Evolutionary conservation across 2,888 invertebrate species (phyloP).

Genomic region (Prenolepis imparis): DNA sequence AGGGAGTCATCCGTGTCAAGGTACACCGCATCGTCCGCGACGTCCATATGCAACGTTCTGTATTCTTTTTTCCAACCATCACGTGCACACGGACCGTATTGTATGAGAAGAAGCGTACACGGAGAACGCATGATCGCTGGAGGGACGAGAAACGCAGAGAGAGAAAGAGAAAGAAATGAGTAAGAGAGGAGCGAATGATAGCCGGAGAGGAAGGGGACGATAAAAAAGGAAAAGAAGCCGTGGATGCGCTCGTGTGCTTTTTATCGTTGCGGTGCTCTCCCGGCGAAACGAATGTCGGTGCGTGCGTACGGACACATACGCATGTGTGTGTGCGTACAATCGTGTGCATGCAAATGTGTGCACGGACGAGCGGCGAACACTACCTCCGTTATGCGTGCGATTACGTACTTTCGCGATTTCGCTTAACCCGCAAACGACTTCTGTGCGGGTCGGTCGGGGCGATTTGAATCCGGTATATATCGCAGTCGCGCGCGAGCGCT

Average conservation of each 20-base stretch:
- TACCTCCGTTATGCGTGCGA: conserved; percentile 60
- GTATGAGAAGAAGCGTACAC: conserved; percentile 1
- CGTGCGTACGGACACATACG: neutral
- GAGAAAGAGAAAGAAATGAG: conserved; percentile 15
- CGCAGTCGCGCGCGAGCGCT: conserved; percentile 20
- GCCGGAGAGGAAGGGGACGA: conserved; percentile 46
- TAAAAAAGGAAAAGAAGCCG: conserved; percentile 52
- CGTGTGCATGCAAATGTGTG: neutral
- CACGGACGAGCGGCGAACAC: conserved; percentile 27
- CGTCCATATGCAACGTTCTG: conserved; percentile 83
- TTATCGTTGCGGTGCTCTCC: conserved; percentile 56
- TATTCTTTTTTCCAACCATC: conserved; percentile 80
- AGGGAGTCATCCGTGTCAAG: conserved; percentile 86
- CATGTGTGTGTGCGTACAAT: conserved; percentile 19
- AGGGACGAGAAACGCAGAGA: neutral
- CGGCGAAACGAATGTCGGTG: conserved; percentile 39
- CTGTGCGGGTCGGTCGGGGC: conserved; percentile 42
- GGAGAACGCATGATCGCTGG: conserved; percentile 29
- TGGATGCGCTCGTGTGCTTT: conserved; percentile 59
- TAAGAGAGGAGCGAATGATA: conserved; percentile 26
- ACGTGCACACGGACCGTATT: conserved; percentile 73
- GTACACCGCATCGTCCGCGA: conserved; percentile 84
- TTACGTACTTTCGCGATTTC: conserved; percentile 63
- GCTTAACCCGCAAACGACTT: conserved; percentile 55
- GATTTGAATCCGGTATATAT: conserved; percentile 39